Percentiles rank a stretch among this genome's conserved stretches.
Conservation (phyloP, 2,113 vertebrate species). For the Podilymbus podiceps region DNA sequence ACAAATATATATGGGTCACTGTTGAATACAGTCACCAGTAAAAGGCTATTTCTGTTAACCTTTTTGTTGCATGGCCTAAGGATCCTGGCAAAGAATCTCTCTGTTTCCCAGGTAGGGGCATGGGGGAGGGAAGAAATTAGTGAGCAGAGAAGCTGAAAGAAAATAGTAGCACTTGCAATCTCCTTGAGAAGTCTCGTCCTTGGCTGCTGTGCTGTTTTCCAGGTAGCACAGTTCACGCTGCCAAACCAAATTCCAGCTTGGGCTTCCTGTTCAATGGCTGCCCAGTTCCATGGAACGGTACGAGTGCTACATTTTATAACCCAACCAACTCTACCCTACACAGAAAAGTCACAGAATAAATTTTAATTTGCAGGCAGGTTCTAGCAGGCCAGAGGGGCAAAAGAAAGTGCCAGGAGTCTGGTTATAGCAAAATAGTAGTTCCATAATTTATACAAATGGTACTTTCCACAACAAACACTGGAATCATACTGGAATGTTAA, state of each 20-base stretch:
- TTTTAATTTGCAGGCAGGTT: conserved; percentile 42
- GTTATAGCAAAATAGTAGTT: conserved; percentile 14
- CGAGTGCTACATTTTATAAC: not conserved
- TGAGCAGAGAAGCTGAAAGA: not conserved
- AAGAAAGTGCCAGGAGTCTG: conserved; percentile 21
- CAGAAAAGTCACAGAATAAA: not conserved
- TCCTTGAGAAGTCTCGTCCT: not conserved
- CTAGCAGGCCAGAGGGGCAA: conserved; percentile 28
- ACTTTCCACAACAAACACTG: conserved; percentile 44
- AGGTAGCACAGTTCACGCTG: conserved; percentile 1
- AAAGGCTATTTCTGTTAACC: not conserved
- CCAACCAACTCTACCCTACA: not conserved
- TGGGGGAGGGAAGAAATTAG: not conserved
- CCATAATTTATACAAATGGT: conserved; percentile 24
- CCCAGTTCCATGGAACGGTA: not conserved
- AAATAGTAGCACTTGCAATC: not conserved
- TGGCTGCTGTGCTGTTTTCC: not conserved
- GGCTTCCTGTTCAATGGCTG: not conserved
- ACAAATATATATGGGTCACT: not conserved
- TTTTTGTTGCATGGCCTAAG: not conserved
- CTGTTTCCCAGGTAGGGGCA: not conserved
- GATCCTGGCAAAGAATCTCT: not conserved
- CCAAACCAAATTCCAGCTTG: conserved; percentile 21
- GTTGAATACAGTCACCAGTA: not conserved
- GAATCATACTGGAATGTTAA: not conserved